Evolutionary conservation across 2,797 vertebrate species (phyloP).

Genomic region (Odontamblyopus rebecca): DNA sequence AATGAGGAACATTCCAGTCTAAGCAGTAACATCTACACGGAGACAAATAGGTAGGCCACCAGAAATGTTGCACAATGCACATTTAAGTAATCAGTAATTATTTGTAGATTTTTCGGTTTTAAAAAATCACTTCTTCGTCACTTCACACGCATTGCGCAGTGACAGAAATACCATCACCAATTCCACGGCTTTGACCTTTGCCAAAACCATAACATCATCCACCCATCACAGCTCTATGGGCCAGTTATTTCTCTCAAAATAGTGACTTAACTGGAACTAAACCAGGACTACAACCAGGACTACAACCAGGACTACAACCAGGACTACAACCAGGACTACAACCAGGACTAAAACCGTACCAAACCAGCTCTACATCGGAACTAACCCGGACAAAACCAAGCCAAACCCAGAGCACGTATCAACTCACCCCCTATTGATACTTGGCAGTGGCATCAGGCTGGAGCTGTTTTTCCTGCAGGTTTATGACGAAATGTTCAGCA

Average conservation of each 20-base stretch:
- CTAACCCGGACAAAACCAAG: neutral
- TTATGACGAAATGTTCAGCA: too few species aligned
- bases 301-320: neutral
- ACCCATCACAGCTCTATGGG: neutral
- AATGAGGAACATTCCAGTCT: too few species aligned
- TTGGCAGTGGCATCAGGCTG: too few species aligned
- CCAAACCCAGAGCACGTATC: neutral
- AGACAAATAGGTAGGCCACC: too few species aligned
- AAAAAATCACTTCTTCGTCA: too few species aligned
- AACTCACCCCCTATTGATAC: too few species aligned
- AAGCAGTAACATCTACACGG: too few species aligned
- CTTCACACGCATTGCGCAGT: neutral
- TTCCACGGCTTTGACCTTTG: neutral
- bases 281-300: neutral
- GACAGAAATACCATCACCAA: neutral
- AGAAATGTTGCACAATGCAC: too few species aligned
- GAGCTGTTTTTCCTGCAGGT: too few species aligned
- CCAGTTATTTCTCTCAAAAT: too few species aligned
- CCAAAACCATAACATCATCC: neutral
- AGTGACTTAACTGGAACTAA: neutral
- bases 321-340: neutral
- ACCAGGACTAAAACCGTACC: neutral
- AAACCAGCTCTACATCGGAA: neutral
- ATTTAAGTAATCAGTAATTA: too few species aligned
- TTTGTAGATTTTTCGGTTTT: too few species aligned